Percentiles rank a stretch among this genome's conserved stretches.
Conservation (phyloP, 2,113 vertebrate genomes). For the Coturnix japonica region DNA sequence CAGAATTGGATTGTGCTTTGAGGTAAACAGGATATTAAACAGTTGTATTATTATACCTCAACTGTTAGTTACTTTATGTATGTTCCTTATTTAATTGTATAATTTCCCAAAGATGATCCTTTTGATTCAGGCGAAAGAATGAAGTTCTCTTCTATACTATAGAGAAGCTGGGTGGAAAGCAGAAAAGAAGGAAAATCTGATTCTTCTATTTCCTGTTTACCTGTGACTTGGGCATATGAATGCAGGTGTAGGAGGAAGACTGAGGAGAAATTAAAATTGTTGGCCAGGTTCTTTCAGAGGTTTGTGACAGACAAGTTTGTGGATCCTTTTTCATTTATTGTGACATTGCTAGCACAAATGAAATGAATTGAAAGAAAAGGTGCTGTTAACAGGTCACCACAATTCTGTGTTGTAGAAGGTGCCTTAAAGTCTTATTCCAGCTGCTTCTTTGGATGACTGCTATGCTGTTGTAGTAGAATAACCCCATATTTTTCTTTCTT, state of each 20-base stretch:
- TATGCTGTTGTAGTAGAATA: not conserved
- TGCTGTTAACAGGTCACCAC: not conserved
- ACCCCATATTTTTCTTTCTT: not conserved
- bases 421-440: not conserved
- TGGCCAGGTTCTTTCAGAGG: not conserved
- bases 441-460: not conserved
- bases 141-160: not conserved
- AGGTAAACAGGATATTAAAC: not conserved
- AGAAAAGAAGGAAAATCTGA: not conserved
- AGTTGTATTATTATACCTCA: not conserved
- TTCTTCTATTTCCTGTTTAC: not conserved
- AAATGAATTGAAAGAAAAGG: not conserved
- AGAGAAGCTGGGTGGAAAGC: not conserved
- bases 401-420: not conserved
- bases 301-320: not conserved
- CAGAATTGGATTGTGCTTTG: not conserved
- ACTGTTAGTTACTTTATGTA: accelerated
- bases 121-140: not conserved
- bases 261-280: not conserved
- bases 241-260: not conserved
- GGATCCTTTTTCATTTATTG: not conserved
- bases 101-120: not conserved
- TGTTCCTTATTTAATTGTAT: not conserved
- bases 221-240: not conserved
- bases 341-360: not conserved